Base-by-base conservation (phyloP, 2,797 vertebrate genomes). In the Glossophaga mutica region DNA sequence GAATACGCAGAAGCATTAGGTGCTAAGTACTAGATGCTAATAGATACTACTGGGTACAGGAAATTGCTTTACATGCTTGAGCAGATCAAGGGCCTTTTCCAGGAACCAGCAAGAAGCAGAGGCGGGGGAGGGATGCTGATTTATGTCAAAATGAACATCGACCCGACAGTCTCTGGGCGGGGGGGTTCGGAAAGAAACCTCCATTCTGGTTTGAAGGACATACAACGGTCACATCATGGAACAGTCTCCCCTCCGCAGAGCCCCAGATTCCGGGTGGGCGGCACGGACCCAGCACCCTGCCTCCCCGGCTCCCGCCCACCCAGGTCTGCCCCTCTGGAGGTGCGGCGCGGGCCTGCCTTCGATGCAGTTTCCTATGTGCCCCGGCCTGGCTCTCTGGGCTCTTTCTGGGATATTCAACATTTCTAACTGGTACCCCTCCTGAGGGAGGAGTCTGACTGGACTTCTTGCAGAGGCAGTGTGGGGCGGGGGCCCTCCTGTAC, bases 251-350 rank as follows among this genome's bases (percentile, higher is more conserved):
- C 34, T 39, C n/a, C 50, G 9, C 50, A 81, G 78, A 81, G 16
- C 34, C 32, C 48, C 24, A 42, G 24, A 6, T 48, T 44, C n/a
- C 0, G 1, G 16, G 15, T 0, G 0, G 8, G 62, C 78, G 62
- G 65, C 5, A 0, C 0, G 32, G 73, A n/a, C 2, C 34, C 39
- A 16, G 26, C 46, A 37, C 15, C 44, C 90, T 34, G 18, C 34
- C 34, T 12, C 44, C n/a, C 57, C 14, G 48, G 34, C 18, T 57
- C 50, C 55, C 3, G 0, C 18, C 65, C 21, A 11, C 46, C 26
- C 59, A 57, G 81, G 14, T 52, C 71, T 9, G 1, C 59, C 11
- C 19, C 46, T 0, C 59, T 5, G 3, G 18, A 34, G 24, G 2
- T 18, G 48, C 8, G 37, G 21, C 3, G 15, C 70, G 34, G 55